Conservation (phyloP, 1,140 invertebrate genomes). For the Samia ricini region DNA sequence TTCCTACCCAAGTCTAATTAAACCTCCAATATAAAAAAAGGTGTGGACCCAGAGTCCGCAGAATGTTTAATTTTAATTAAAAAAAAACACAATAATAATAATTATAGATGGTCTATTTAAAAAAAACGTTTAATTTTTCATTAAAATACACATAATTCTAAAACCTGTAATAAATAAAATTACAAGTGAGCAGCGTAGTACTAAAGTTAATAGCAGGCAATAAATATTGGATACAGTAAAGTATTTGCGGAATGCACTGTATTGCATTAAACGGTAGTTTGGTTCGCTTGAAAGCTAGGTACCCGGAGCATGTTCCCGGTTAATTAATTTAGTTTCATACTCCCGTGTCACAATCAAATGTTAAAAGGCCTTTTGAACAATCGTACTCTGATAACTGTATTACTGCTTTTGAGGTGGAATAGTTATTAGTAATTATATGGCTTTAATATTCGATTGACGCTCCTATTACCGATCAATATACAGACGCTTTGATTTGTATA, state of each 20-base stretch:
- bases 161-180: neutral
- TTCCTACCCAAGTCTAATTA: too few relatives aligned
- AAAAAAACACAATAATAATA: too few relatives aligned
- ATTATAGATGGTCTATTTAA: too few relatives aligned
- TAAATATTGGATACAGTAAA: neutral
- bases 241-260: slow-evolving; percentile 16
- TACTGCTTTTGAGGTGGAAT: neutral
- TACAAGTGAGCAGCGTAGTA: neutral
- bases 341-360: neutral
- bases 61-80: too few relatives aligned
- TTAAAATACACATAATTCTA: too few relatives aligned
- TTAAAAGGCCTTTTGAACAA: slow-evolving; percentile 4
- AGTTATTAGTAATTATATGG: too few relatives aligned
- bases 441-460: neutral
- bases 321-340: slow-evolving; percentile 17
- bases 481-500: neutral
- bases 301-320: slow-evolving; percentile 9
- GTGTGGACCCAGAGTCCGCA: too few relatives aligned
- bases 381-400: neutral
- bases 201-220: neutral
- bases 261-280: slow-evolving; percentile 20
- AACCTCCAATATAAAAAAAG: too few relatives aligned
- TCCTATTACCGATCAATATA: neutral
- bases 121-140: too few relatives aligned
- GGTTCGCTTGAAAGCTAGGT: slow-evolving; percentile 4